These are phyloP conservation scores for Eupristina koningsbergeri DNA, from an alignment of 1,140 invertebrate genomes.

Conservation along the genomic window DNA sequence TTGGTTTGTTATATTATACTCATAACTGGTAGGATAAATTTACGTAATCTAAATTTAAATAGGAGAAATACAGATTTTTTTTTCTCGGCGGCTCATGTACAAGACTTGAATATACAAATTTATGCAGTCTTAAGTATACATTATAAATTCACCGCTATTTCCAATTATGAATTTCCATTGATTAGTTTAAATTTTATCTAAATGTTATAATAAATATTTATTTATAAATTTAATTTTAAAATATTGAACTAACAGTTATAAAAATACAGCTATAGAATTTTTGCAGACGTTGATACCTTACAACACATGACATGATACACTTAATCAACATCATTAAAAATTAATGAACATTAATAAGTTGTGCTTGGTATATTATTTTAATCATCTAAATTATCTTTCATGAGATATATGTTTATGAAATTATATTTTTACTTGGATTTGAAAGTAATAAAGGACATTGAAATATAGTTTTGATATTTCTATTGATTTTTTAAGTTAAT, in stretches of 20 bases:
- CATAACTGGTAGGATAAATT: not conserved
- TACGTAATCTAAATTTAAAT: not conserved
- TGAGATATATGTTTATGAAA: not conserved
- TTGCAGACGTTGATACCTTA: not conserved
- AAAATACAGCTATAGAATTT: not conserved
- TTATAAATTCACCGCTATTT: not conserved
- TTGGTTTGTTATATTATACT: too few species aligned
- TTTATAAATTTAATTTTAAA: too few species aligned
- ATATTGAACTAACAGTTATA: too few species aligned
- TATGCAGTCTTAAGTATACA: too few species aligned
- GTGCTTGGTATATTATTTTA: not conserved
- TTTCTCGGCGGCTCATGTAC: too few species aligned
- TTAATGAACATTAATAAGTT: not conserved
- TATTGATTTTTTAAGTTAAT: too few species aligned
- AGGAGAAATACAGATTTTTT: not conserved
- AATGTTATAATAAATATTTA: not conserved
- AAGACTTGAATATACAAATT: too few species aligned
- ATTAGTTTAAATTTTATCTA: not conserved
- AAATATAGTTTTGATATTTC: not conserved
- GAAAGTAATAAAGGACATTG: not conserved
- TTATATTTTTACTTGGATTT: not conserved
- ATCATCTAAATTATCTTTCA: not conserved
- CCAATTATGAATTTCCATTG: not conserved
- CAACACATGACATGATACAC: not conserved
- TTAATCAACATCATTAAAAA: not conserved